Percentiles rank a stretch among this genome's conserved stretches.
Evolutionary conservation across 1,140 invertebrate species (phyloP).

Genomic region (Drosophila albomicans): DNA sequence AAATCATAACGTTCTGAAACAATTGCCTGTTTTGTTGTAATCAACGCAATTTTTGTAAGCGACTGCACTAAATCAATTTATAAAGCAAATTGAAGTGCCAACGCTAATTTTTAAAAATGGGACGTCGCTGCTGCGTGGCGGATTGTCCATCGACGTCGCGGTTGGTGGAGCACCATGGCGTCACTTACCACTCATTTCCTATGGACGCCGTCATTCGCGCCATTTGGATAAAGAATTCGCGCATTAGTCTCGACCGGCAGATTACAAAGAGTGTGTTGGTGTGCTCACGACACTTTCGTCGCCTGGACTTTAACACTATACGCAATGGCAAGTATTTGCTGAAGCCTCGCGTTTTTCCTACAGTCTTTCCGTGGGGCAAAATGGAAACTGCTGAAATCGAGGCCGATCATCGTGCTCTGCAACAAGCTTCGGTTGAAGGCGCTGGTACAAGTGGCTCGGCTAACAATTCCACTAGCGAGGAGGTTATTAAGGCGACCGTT

Average conservation of each 20-base stretch:
- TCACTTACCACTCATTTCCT: constrained; percentile 87
- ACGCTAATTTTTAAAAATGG: constrained; percentile 50
- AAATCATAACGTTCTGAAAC: constrained; percentile 15
- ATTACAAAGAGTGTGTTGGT: constrained; percentile 87
- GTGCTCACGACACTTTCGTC: constrained; percentile 88
- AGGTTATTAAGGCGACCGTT: constrained; percentile 72
- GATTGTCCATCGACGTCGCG: constrained; percentile 81
- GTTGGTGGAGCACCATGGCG: constrained; percentile 85
- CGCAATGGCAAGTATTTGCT: constrained; percentile 87
- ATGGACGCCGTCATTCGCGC: constrained; percentile 84
- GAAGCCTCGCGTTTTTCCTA: constrained; percentile 85
- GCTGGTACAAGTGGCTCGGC: constrained; percentile 19
- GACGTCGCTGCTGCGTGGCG: constrained; percentile 82
- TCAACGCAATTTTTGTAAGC: neutral
- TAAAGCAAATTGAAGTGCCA: neutral
- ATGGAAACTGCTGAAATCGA: constrained; percentile 69
- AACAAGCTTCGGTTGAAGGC: constrained; percentile 57
- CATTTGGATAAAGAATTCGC: constrained; percentile 86
- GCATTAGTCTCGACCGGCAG: constrained; percentile 85
- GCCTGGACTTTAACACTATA: constrained; percentile 87
- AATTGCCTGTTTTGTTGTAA: constrained; percentile 34
- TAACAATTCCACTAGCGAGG: constrained; percentile 52
- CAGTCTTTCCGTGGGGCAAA: constrained; percentile 85
- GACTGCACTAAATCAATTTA: neutral
- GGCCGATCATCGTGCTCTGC: constrained; percentile 69